Percentiles rank a stretch among this genome's conserved stretches.
phyloP scores from a whole-genome alignment of 2,797 vertebrate genomes.

The Sylvia borin region DNA sequence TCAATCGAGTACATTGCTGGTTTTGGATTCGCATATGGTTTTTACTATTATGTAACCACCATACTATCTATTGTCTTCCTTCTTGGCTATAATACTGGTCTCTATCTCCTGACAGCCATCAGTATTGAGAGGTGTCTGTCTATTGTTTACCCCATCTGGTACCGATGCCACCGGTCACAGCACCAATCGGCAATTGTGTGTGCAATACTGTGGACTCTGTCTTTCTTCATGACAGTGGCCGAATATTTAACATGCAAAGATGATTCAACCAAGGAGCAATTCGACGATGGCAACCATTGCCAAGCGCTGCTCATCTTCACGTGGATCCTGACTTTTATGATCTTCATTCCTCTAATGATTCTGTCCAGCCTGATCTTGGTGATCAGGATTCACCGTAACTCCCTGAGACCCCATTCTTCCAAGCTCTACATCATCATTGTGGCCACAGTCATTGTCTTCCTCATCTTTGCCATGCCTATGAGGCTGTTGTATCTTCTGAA shows the following conservation, averaged over 20 bases:
- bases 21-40: constrained; percentile 60
- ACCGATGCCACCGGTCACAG: constrained; percentile 72
- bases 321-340: constrained; percentile 72
- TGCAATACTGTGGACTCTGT: constrained; percentile 75
- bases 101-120: constrained; percentile 80
- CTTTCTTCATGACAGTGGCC: constrained; percentile 73
- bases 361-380: constrained; percentile 74
- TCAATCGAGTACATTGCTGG: constrained; percentile 70
- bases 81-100: constrained; percentile 78
- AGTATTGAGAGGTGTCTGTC: constrained; percentile 79
- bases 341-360: constrained; percentile 79
- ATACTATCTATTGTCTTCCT: constrained; percentile 72
- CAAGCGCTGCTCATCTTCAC: constrained; percentile 72
- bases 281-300: constrained; percentile 15
- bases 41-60: constrained; percentile 69
- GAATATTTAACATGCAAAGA: constrained; percentile 75
- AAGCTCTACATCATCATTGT: constrained; percentile 78
- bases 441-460: constrained; percentile 72
- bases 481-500: constrained; percentile 73
- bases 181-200: constrained; percentile 74
- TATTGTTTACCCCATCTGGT: constrained; percentile 78
- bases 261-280: constrained; percentile 14
- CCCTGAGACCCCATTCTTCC: constrained; percentile 61
- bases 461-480: constrained; percentile 77
- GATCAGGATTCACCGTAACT: constrained; percentile 71